Evolutionary conservation across 2,113 vertebrate species (phyloP).

Genomic region (Leucosticte australis): DNA sequence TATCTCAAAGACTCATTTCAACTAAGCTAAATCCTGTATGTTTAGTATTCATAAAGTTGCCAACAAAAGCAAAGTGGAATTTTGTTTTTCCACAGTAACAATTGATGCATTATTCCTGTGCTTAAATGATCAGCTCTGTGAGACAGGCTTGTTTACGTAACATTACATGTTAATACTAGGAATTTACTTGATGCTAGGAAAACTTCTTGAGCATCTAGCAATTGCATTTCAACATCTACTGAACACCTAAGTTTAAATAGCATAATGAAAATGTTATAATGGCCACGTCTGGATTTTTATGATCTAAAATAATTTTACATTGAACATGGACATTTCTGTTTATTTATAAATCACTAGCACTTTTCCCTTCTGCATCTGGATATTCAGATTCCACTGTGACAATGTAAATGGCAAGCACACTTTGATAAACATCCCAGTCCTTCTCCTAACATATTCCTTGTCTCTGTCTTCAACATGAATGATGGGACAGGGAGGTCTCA

Average conservation of each 20-base stretch:
- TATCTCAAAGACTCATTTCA: background rate
- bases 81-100: slow-evolving; percentile 12
- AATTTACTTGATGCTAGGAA: background rate
- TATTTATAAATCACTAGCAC: background rate
- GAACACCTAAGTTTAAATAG: background rate
- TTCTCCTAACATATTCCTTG: background rate
- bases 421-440: background rate
- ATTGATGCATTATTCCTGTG: background rate
- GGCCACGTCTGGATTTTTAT: background rate
- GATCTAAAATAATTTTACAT: background rate
- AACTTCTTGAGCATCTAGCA: background rate
- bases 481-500: background rate
- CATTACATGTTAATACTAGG: background rate
- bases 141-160: background rate
- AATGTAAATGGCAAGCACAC: background rate
- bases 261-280: background rate
- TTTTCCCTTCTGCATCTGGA: background rate
- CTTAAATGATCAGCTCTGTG: background rate
- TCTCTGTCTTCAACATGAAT: background rate
- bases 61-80: background rate
- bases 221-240: background rate
- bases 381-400: background rate
- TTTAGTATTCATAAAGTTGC: background rate
- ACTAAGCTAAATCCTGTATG: background rate
- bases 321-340: background rate